Evolutionary conservation across 2,797 vertebrate genomes (phyloP).

Genomic region (Vipera latastei): DNA sequence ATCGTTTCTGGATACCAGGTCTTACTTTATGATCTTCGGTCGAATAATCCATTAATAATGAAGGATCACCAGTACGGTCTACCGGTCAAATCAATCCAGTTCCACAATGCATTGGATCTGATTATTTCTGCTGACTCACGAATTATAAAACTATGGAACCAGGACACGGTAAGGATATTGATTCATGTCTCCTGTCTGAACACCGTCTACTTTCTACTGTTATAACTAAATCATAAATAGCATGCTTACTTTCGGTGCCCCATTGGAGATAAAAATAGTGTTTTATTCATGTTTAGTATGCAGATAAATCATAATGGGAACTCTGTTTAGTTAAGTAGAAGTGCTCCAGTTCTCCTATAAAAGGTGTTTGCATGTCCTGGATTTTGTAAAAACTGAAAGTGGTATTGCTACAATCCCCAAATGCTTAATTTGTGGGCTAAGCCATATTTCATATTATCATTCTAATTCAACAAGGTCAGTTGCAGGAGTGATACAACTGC

Average conservation of each 20-base stretch:
- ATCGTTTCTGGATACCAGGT: slow-evolving; percentile 71
- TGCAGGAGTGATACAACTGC: neutral
- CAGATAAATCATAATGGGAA: neutral
- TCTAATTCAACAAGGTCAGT: neutral
- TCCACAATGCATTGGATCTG: slow-evolving; percentile 85
- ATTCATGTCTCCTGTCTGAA: slow-evolving; percentile 16
- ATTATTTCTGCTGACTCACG: slow-evolving; percentile 91
- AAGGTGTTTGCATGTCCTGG: neutral
- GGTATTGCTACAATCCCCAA: neutral
- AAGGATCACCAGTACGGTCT: slow-evolving; percentile 95
- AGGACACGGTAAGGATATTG: slow-evolving; percentile 80
- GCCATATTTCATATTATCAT: neutral
- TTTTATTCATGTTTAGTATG: neutral
- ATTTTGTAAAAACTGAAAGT: neutral
- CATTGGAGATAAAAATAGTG: neutral
- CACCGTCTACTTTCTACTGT: neutral
- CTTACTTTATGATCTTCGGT: slow-evolving; percentile 91
- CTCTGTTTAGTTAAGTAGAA: neutral
- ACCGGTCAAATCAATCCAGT: slow-evolving; percentile 89
- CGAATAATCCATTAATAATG: slow-evolving; percentile 86
- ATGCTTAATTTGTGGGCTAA: neutral
- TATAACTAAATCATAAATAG: neutral
- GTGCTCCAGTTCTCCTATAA: neutral
- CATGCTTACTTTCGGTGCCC: neutral
- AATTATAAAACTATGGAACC: slow-evolving; percentile 97